Evolutionary conservation across 2,888 invertebrate species (phyloP), one percentile per base, ranked within the genome.

Genomic region (Opisthograptis luteolata): DNA sequence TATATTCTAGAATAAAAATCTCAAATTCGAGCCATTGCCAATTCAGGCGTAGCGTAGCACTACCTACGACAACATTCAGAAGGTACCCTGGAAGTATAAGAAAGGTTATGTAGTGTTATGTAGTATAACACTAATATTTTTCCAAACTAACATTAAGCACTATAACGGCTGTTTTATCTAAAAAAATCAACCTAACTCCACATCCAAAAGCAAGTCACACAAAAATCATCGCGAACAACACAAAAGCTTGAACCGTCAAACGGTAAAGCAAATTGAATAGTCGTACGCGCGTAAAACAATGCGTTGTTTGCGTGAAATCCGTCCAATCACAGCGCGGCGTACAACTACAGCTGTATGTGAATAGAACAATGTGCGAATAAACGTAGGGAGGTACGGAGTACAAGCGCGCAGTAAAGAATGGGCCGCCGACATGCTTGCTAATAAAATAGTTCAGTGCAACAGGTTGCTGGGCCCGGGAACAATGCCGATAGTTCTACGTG

Each of bases 401-500:
- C 47, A 39, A 27, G 25, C 41, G 24, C 30, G 24, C 43, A 14
- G 50, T 89, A 88, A 89, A 89, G 89, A 89, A 89, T 88, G 84
- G 87, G 70, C 81, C 84, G 79, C 81, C 86, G 73, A 84, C 87
- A 85, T 80, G 84, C 82, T 79, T 73, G 79, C 86, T 88, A 89
- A 88, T 88, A 89, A 89, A 89, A 89, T 89, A 89, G 89, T 87
- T 87, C 76, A 69, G 71, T 60, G 89, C 89, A 89, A 89, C 89
- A 89, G 89, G 88, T 89, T 77, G 79, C 62, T 66, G 60, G 60
- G 76, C 81, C 66, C 79, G 77, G 66, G 30, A 69, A 71, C 87
- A 85, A 86, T 84, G 71, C 75, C 72, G 76, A 76, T 76, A 75
- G 73, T 70, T 67, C 71, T 68, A 51, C 55, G 57, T 47, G 28